Percentiles rank a stretch among this genome's conserved stretches.
phyloP scores from a whole-genome alignment of 1,140 invertebrate species.

The Cotesia typhae region DNA sequence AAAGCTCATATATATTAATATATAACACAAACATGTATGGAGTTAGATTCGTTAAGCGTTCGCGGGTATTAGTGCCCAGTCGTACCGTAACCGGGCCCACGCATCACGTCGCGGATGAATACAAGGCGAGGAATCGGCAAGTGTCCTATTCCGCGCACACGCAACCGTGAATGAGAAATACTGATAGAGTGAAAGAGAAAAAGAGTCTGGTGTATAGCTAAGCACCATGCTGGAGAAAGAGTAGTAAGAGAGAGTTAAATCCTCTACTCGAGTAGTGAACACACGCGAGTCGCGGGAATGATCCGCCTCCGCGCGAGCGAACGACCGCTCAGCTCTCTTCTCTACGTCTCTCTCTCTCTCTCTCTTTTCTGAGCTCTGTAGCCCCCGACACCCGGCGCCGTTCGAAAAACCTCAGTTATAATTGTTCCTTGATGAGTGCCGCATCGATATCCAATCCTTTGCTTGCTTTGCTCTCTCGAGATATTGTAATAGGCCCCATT shows the following conservation, averaged over 20 bases:
- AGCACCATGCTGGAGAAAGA: no score
- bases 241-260: slow-evolving; percentile 11
- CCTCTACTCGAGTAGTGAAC: not conserved
- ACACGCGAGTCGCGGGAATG: slow-evolving; percentile 38
- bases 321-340: no score
- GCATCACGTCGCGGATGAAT: slow-evolving; percentile 21
- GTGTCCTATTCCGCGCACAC: slow-evolving; percentile 19
- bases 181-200: no score
- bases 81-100: slow-evolving; percentile 14
- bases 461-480: not conserved
- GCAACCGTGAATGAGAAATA: slow-evolving; percentile 13
- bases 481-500: not conserved
- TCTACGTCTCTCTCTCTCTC: no score
- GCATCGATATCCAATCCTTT: slow-evolving; percentile 28
- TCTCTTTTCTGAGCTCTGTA: slow-evolving; percentile 3
- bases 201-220: no score
- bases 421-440: slow-evolving; percentile 61
- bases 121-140: slow-evolving; percentile 30
- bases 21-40: slow-evolving; percentile 14
- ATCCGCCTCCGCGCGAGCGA: slow-evolving; percentile 45
- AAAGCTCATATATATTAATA: no score
- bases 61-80: not conserved
- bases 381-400: slow-evolving; percentile 39
- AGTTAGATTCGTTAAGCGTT: slow-evolving; percentile 1
- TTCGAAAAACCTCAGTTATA: slow-evolving; percentile 67